phyloP scores from a whole-genome alignment of 2,113 vertebrate species.

The Oostethus manadensis region DNA sequence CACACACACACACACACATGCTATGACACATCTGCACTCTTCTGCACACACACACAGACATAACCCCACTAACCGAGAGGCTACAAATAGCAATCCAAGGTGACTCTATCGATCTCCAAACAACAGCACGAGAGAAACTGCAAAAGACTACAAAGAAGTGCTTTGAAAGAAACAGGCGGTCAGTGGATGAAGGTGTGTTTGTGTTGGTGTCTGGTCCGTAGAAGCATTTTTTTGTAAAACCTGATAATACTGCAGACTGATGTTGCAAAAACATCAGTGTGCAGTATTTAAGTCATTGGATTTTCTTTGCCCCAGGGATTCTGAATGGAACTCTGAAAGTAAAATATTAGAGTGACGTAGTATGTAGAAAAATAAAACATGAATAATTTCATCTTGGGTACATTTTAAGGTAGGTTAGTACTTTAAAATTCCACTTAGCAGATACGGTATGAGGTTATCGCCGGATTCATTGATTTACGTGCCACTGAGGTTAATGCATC shows the following conservation, averaged over 20 bases:
- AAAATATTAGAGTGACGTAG: not conserved
- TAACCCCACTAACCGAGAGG: slow-evolving; percentile 61
- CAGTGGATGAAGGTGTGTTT: slow-evolving; percentile 26
- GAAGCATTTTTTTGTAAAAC: too few species aligned
- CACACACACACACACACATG: slow-evolving; percentile 45
- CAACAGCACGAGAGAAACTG: slow-evolving; percentile 48
- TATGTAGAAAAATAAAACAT: not conserved
- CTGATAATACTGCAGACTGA: too few species aligned
- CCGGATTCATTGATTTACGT: slow-evolving; percentile 23
- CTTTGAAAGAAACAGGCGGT: slow-evolving; percentile 39
- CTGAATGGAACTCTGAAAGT: not conserved
- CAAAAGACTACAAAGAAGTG: slow-evolving; percentile 38
- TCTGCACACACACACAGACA: slow-evolving; percentile 44
- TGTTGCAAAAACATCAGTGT: not conserved
- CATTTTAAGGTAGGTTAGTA: not conserved
- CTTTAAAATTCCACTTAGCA: not conserved
- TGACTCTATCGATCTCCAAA: slow-evolving; percentile 75
- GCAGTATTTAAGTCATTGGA: not conserved
- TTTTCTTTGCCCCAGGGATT: not conserved
- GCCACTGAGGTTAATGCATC: slow-evolving; percentile 50
- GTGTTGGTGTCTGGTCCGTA: slow-evolving; percentile 3
- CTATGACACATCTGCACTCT: slow-evolving; percentile 32
- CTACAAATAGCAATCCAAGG: slow-evolving; percentile 79
- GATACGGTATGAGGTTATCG: slow-evolving; percentile 15
- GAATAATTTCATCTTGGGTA: not conserved